Evolutionary conservation across 2,113 vertebrate genomes (phyloP).

Genomic region (Pterophyllum scalare): DNA sequence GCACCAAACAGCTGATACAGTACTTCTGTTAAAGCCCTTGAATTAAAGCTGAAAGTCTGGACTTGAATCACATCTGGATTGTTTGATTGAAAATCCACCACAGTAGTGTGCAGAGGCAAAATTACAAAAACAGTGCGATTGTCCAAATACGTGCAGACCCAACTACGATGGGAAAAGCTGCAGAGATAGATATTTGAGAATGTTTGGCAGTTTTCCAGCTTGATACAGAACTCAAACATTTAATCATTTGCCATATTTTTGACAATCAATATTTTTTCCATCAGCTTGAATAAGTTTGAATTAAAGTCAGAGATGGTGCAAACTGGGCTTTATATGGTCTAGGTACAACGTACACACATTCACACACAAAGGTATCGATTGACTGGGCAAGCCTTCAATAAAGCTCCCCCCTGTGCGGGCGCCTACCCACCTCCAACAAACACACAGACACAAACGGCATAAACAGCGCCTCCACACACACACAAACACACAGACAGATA

Average conservation of each 20-base stretch:
- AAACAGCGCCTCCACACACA: not conserved
- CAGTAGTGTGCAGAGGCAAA: not conserved
- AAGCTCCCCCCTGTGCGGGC: not conserved
- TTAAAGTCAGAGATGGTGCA: not conserved
- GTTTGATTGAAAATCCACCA: not conserved
- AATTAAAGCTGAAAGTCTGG: not conserved
- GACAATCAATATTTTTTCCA: not conserved
- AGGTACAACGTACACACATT: not conserved
- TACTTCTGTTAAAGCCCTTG: not conserved
- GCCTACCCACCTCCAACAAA: conserved; percentile 5
- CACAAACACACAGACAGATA: conserved; percentile 8
- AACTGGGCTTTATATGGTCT: not conserved
- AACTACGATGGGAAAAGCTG: not conserved
- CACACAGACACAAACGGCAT: conserved; percentile 20
- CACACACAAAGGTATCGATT: conserved; percentile 42
- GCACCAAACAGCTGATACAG: not conserved
- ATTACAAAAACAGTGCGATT: not conserved
- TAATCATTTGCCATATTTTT: not conserved
- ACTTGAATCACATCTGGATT: not conserved
- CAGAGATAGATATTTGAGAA: not conserved
- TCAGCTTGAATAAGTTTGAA: not conserved
- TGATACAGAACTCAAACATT: not conserved
- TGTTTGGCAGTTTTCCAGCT: not conserved
- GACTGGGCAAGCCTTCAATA: conserved; percentile 52
- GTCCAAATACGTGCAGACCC: not conserved